A percentile compares a stretch with the other conserved stretches of the same genome.
Evolutionary conservation across 1,140 invertebrate genomes (phyloP).

Genomic region (Brachionus rotundiformis): DNA sequence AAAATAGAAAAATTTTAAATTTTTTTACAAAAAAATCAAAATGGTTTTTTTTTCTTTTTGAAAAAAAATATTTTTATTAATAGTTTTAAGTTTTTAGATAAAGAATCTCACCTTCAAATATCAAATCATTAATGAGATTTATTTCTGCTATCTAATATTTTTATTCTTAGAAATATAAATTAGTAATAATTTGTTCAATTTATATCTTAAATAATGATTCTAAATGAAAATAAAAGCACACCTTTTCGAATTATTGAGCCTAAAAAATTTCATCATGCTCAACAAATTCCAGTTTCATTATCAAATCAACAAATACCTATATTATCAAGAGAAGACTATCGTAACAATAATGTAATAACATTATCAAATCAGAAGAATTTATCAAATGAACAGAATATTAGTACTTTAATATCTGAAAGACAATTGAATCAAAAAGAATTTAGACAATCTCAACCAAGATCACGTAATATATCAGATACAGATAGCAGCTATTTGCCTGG

Average conservation of each 20-base stretch:
- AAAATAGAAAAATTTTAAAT: too few relatives aligned
- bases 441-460: neutral
- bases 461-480: slow-evolving; percentile 43
- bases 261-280: slow-evolving; percentile 30
- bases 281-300: slow-evolving; percentile 29
- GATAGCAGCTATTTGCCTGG: slow-evolving; percentile 49
- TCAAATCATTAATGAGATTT: too few relatives aligned
- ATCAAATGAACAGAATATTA: too few relatives aligned
- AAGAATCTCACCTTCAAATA: too few relatives aligned
- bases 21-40: too few relatives aligned
- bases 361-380: neutral
- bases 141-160: too few relatives aligned
- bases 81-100: too few relatives aligned
- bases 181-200: neutral
- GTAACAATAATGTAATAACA: neutral
- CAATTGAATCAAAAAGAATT: neutral
- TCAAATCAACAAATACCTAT: slow-evolving; percentile 32
- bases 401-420: neutral
- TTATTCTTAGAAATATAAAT: too few relatives aligned
- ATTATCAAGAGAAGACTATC: neutral
- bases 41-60: too few relatives aligned
- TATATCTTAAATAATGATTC: neutral
- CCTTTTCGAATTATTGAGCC: slow-evolving; percentile 45
- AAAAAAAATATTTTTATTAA: too few relatives aligned
- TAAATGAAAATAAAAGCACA: slow-evolving; percentile 16